Conservation (phyloP, 2,797 vertebrate genomes). For the Schizothorax lantsangensis region DNA sequence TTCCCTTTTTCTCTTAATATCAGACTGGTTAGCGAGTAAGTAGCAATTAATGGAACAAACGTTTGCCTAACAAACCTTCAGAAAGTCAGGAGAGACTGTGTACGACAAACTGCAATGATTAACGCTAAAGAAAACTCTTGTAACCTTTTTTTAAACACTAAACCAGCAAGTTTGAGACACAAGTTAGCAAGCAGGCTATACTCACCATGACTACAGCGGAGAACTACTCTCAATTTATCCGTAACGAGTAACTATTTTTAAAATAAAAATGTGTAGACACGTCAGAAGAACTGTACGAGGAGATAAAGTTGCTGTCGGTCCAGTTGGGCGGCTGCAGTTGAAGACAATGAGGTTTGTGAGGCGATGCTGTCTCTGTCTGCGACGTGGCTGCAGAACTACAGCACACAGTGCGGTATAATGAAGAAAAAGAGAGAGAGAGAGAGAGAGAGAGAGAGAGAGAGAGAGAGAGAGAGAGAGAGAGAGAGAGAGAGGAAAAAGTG, state of each 20-base stretch:
- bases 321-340: neutral
- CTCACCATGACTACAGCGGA: slow-evolving; percentile 43
- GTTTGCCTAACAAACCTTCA: neutral
- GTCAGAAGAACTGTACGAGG: neutral
- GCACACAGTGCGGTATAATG: slow-evolving; percentile 31
- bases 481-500: slow-evolving; percentile 68
- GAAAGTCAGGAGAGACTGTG: neutral
- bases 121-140: neutral
- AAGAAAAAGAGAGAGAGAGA: neutral
- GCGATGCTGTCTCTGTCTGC: slow-evolving; percentile 22
- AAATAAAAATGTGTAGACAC: neutral
- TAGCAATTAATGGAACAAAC: neutral
- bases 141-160: neutral
- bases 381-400: slow-evolving; percentile 50
- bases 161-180: neutral
- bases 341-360: neutral
- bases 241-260: neutral
- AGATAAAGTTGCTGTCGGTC: neutral
- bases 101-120: no score
- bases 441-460: slow-evolving; percentile 27
- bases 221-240: neutral
- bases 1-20: neutral
- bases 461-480: slow-evolving; percentile 42
- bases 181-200: slow-evolving; percentile 23
- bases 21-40: neutral